Evolutionary conservation across 2,888 invertebrate genomes (phyloP).

Genomic region (Morpho helenor): DNA sequence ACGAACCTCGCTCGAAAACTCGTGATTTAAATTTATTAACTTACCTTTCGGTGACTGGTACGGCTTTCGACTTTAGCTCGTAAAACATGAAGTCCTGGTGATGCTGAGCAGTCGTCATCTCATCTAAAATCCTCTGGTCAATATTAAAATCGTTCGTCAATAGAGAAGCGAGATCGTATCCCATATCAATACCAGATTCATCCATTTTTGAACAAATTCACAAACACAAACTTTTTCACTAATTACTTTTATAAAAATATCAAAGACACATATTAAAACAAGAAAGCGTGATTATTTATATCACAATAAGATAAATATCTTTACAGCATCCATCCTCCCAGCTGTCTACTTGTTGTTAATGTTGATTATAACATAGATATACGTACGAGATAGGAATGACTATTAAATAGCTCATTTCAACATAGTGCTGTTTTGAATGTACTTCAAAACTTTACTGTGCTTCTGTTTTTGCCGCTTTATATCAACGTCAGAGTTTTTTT

Average conservation of each 20-base stretch:
- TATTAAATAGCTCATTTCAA: conserved; percentile 42
- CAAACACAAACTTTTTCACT: conserved; percentile 60
- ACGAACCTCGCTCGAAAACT: conserved; percentile 5
- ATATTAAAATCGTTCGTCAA: conserved; percentile 74
- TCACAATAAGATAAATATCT: conserved; percentile 46
- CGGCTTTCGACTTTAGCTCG: conserved; percentile 81
- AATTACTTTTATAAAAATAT: conserved; percentile 37
- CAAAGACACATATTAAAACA: conserved; percentile 50
- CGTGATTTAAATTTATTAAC: conserved; percentile 34
- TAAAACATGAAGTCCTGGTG: conserved; percentile 81
- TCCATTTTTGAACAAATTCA: conserved; percentile 72
- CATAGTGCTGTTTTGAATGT: conserved; percentile 15
- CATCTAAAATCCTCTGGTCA: conserved; percentile 75
- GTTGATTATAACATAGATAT: conserved; percentile 49
- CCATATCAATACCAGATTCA: conserved; percentile 83
- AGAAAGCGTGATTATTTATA: conserved; percentile 52
- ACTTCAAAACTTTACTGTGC: conserved; percentile 16
- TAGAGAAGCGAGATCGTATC: conserved; percentile 80
- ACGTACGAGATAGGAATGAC: conserved; percentile 54
- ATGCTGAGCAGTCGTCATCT: conserved; percentile 75
- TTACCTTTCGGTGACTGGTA: conserved; percentile 79
- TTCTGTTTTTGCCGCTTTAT: conserved; percentile 24
- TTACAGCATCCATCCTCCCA: conserved; percentile 70
- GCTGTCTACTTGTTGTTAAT: conserved; percentile 75
- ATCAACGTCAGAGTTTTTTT: conserved; percentile 21